Percentiles rank a stretch among this genome's conserved stretches.
phyloP scores from a whole-genome alignment of 2,113 vertebrate genomes.

The Percina caprodes region DNA sequence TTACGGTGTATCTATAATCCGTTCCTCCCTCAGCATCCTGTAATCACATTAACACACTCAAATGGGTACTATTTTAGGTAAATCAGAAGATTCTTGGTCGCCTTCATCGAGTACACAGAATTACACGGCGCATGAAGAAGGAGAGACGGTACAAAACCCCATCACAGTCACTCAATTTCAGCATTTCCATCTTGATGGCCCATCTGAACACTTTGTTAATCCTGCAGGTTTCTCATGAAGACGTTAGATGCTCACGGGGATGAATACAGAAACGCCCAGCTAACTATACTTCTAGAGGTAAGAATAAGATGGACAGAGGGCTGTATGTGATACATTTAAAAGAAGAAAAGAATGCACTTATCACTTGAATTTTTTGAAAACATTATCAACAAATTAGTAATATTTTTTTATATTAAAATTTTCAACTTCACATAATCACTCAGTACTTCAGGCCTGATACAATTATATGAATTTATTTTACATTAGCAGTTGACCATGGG shows the following conservation, averaged over 20 bases:
- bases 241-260: slow-evolving; percentile 90
- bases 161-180: not conserved
- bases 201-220: slow-evolving; percentile 21
- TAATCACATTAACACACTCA: not conserved
- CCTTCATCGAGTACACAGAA: slow-evolving; percentile 90
- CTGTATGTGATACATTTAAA: not conserved
- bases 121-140: slow-evolving; percentile 88
- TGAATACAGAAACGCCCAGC: slow-evolving; percentile 88
- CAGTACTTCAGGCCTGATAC: not conserved
- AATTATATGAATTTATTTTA: not conserved
- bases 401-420: not conserved
- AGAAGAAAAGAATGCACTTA: not conserved
- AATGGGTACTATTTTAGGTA: slow-evolving; percentile 78
- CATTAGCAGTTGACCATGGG: not conserved
- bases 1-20: not conserved
- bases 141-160: slow-evolving; percentile 85
- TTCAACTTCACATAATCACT: not conserved
- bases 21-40: not conserved
- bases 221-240: slow-evolving; percentile 90
- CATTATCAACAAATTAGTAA: not conserved
- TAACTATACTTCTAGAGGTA: slow-evolving; percentile 90
- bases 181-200: not conserved
- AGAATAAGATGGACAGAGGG: slow-evolving; percentile 33
- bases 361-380: not conserved
- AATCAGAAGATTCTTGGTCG: slow-evolving; percentile 90